phyloP scores from a whole-genome alignment of 2,113 vertebrate genomes.

The Hemichromis elongatus region DNA sequence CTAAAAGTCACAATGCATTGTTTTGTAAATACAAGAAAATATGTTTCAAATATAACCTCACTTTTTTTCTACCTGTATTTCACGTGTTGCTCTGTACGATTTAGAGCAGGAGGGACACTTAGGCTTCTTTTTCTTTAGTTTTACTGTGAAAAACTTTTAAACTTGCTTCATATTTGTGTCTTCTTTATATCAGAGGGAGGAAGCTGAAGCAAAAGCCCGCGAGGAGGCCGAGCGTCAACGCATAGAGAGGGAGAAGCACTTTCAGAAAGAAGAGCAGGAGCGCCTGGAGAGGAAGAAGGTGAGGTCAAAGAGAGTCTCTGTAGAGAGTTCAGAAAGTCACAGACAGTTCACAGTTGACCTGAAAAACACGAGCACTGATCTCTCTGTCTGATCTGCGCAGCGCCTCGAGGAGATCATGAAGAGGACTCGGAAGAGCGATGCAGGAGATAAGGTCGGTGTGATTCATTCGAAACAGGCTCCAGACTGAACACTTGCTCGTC shows the following conservation, averaged over 20 bases:
- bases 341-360: background rate
- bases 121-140: accelerated
- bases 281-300: conserved; percentile 94
- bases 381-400: conserved; percentile 64
- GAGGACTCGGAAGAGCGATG: conserved; percentile 88
- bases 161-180: background rate
- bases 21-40: background rate
- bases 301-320: background rate
- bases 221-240: conserved; percentile 86
- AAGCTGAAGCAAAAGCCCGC: conserved; percentile 79
- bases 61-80: background rate
- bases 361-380: background rate
- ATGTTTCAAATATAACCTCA: background rate
- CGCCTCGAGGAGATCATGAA: conserved; percentile 99
- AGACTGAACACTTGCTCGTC: background rate
- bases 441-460: conserved; percentile 79
- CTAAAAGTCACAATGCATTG: accelerated
- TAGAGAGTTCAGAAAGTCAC: background rate
- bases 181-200: conserved; percentile 74
- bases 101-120: background rate
- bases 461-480: background rate
- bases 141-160: background rate
- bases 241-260: conserved; percentile 90
- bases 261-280: conserved; percentile 94
- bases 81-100: background rate